phyloP scores from a whole-genome alignment of 2,113 vertebrate species.

The Morphnarchus princeps region DNA sequence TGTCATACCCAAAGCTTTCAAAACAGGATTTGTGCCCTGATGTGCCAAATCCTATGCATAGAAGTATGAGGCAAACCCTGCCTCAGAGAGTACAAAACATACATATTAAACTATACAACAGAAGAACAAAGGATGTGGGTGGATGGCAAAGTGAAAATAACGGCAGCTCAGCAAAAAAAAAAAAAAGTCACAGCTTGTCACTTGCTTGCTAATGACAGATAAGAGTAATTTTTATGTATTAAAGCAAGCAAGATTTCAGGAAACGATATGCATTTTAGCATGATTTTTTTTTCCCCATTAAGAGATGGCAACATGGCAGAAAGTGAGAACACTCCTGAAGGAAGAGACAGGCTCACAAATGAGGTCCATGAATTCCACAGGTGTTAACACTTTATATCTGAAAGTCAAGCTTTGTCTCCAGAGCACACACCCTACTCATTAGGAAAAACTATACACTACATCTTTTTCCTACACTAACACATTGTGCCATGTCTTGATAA shows the following conservation, averaged over 20 bases:
- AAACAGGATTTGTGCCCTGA: neutral
- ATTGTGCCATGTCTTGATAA: neutral
- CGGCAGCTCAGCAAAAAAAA: neutral
- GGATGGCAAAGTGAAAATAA: neutral
- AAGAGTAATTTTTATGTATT: neutral
- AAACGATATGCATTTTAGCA: accelerated
- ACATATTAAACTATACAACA: neutral
- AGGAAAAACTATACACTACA: neutral
- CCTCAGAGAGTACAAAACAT: neutral
- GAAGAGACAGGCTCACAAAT: neutral
- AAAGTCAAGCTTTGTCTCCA: neutral
- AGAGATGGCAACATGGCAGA: neutral
- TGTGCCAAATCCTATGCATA: neutral
- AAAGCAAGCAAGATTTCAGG: neutral
- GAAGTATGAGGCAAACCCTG: neutral
- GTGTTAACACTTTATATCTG: neutral
- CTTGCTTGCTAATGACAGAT: neutral
- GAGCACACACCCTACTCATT: neutral
- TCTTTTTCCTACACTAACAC: neutral
- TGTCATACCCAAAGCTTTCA: neutral
- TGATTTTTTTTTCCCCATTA: neutral
- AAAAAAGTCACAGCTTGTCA: neutral
- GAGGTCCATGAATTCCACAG: neutral
- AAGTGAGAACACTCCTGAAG: neutral
- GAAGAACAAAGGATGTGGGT: neutral